Evolutionary conservation across 2,113 vertebrate species (phyloP), one percentile per base, ranked within the genome.

Genomic region (Strix aluco): DNA sequence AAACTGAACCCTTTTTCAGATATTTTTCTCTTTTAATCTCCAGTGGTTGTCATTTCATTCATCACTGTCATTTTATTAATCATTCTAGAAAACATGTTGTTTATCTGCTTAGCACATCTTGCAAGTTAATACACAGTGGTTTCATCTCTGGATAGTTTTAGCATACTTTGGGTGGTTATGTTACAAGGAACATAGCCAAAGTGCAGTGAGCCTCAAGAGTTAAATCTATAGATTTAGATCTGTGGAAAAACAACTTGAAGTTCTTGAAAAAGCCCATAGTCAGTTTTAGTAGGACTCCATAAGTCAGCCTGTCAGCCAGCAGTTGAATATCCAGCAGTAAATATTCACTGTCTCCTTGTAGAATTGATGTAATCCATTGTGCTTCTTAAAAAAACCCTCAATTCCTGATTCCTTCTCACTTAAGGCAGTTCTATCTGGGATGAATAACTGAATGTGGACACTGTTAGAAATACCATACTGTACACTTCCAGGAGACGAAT

Each of bases 11-110:
- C 59, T 83, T 92, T 77, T n/a, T 30, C 51, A 4, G 5, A 14
- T 55, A 42, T 82, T 92, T 91, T 95, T 78, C 72, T 88, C 52
- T 88, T 88, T 90, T 81, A 77, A 81, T 88, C 81, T 92, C 55
- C 59, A 59, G n/a, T 32, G 15, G 6, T 32, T 77, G 34, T 63
- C 13, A 70, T 79, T 81, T 85, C 34, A 66, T 85, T 89, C 42
- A 84, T 86, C 75, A 54, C 40, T 82, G 46, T 67, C 22, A 55
- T 90, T 96, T 82, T 81, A 81, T 85, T 74, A 81, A 74, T 67
- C 79, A 51, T 40, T 54, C 19, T 42, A 93, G 40, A 93, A 80
- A 93, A 82, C 17, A 29, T 19, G 13, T 11, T 79, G 30, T 69
- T 94, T 86, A 79, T 80, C 66, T 84, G n/a, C 52, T 74, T 84